Conservation (phyloP, 2,888 invertebrate genomes). For the Rhagophthalmus giganteus region DNA sequence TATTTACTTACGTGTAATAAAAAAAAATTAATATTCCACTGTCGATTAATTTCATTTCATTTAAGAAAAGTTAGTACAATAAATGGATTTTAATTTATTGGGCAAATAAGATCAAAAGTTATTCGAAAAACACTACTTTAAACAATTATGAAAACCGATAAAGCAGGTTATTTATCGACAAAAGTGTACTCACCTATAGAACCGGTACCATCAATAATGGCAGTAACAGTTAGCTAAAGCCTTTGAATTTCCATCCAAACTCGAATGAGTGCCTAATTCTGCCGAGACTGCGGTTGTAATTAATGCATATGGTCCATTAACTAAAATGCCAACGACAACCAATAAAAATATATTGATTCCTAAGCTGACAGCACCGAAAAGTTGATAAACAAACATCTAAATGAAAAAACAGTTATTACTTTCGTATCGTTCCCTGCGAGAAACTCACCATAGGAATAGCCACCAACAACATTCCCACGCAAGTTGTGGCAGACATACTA, state of each 20-base stretch:
- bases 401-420: slow-evolving; percentile 32
- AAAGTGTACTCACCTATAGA: slow-evolving; percentile 65
- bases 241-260: slow-evolving; percentile 79
- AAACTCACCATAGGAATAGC: slow-evolving; percentile 78
- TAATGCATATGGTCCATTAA: slow-evolving; percentile 94
- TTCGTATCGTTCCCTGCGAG: too few relatives aligned
- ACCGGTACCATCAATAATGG: slow-evolving; percentile 96
- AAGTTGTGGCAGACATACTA: slow-evolving; percentile 86
- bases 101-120: not conserved
- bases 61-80: too few relatives aligned
- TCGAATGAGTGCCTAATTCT: slow-evolving; percentile 87
- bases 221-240: slow-evolving; percentile 96
- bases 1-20: too few relatives aligned
- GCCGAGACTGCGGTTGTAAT: slow-evolving; percentile 97
- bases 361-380: slow-evolving; percentile 67
- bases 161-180: not conserved
- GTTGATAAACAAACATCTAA: slow-evolving; percentile 81
- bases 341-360: slow-evolving; percentile 68
- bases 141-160: not conserved
- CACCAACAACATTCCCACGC: slow-evolving; percentile 75
- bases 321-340: slow-evolving; percentile 75
- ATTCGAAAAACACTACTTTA: not conserved
- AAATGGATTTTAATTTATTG: too few relatives aligned
- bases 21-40: too few relatives aligned
- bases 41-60: too few relatives aligned